Base-by-base conservation (phyloP, 2,797 vertebrate genomes). In the Heliangelus exortis region DNA sequence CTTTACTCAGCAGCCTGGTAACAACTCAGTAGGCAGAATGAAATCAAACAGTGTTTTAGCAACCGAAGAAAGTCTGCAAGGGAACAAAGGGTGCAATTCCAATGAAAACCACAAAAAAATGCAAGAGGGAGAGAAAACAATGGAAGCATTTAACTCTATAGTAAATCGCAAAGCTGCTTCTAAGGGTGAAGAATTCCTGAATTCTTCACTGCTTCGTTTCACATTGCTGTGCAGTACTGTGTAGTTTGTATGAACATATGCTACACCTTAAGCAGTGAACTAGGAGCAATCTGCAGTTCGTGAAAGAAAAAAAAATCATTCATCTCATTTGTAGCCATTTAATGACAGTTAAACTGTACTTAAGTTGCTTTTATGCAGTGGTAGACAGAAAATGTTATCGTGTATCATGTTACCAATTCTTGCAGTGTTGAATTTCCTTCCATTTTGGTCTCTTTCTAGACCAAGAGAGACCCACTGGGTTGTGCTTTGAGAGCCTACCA, bases 371-470 rank as follows among this genome's bases (percentile, higher is more conserved):
- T 87, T 65, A 77, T 12, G 31, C 47, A 72, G 22, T 4, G 7
- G n/a, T 41, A 53, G 10, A 66, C 36, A 84, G 65, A 54, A 82
- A 31, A 3, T 0, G 1, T 26, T 55, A 51, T 54, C 0, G 0
- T 3, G 26, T 48, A 67, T 65, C 63, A 29, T 2, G 19, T 80
- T 88, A 69, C 58, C 89, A 63, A 69, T 45, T 50, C 15, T 81
- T 41, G n/a, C 31, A 43, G 62, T 25, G 43, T 47, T 83, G 23
- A 53, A 43, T 84, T 86, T 74, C 36, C 25, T 78, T 88, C 81
- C 8, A 0, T 79, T 65, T 74, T 59, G 12, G 25, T 43, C 18
- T 82, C 13, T 62, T 62, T 43, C 43, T 23, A 53, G 28, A 34
- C 10, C 16, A 28, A 31, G 11, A 9, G 17, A 73, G 6, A 15